phyloP scores from a whole-genome alignment of 2,797 vertebrate species.

The Periparus ater region DNA sequence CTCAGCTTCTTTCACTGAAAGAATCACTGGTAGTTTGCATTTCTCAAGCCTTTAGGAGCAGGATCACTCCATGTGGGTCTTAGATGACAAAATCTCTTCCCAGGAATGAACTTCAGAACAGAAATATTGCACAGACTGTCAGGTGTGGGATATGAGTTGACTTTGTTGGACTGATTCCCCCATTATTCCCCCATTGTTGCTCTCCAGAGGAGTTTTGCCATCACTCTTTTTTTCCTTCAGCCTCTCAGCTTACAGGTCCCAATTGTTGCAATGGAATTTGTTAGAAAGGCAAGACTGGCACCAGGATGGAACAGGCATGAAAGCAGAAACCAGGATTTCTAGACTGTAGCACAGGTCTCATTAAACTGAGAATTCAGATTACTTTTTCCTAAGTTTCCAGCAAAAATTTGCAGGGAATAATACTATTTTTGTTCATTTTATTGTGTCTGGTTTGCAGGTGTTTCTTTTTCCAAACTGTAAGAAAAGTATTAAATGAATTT shows the following conservation, averaged over 20 bases:
- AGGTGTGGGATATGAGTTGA: background rate
- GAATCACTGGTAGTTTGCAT: background rate
- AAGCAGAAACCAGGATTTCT: background rate
- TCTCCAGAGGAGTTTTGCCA: background rate
- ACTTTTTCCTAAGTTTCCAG: background rate
- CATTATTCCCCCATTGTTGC: background rate
- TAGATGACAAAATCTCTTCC: background rate
- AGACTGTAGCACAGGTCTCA: background rate
- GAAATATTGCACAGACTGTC: background rate
- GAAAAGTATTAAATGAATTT: constrained; percentile 7
- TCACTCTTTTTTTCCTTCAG: background rate
- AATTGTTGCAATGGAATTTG: background rate
- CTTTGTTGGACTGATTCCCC: background rate
- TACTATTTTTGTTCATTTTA: background rate
- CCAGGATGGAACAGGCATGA: background rate
- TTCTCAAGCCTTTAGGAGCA: background rate
- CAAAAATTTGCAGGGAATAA: background rate
- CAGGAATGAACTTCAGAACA: background rate
- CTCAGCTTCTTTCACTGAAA: background rate
- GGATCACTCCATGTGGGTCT: background rate
- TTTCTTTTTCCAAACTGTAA: background rate
- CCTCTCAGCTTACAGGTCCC: background rate
- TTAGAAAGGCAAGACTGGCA: background rate
- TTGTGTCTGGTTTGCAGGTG: background rate
- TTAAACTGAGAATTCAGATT: background rate